Percentiles rank a stretch among this genome's conserved stretches.
These are phyloP conservation scores for Mesodorylaimus sp. DNA, from an alignment of 2,888 invertebrate species.

Conservation along the genomic window DNA sequence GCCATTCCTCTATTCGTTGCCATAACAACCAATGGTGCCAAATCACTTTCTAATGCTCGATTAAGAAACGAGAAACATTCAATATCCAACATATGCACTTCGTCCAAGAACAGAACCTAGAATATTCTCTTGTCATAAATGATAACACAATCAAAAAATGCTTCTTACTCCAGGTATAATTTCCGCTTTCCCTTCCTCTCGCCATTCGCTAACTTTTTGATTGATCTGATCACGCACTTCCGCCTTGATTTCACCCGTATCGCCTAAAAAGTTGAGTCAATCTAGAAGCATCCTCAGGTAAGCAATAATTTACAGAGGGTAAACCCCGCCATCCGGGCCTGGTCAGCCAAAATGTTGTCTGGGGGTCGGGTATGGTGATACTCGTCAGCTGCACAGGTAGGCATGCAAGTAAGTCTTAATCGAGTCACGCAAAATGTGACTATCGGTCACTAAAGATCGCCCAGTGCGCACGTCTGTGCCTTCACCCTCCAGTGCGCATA, in stretches of 20 bases:
- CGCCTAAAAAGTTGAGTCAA: constrained; percentile 49
- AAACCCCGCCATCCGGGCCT: too few species aligned
- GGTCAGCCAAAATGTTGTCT: not conserved
- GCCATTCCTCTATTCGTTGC: constrained; percentile 92
- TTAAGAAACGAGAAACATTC: constrained; percentile 97
- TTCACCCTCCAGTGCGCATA: too few species aligned
- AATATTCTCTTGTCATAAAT: constrained; percentile 3
- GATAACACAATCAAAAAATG: constrained; percentile 1
- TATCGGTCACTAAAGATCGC: too few species aligned
- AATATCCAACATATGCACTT: constrained; percentile 95
- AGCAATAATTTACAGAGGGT: not conserved
- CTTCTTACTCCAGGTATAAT: constrained; percentile 68
- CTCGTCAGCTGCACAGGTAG: too few species aligned
- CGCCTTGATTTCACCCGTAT: constrained; percentile 93
- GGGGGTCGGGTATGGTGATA: too few species aligned
- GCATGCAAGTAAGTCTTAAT: too few species aligned
- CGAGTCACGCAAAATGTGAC: too few species aligned
- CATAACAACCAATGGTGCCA: constrained; percentile 94
- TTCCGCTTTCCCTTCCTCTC: constrained; percentile 96
- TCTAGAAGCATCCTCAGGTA: not conserved
- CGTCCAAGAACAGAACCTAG: constrained; percentile 70
- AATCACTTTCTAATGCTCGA: constrained; percentile 84
- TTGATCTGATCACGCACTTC: constrained; percentile 97
- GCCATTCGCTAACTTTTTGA: constrained; percentile 88
- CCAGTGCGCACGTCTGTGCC: too few species aligned